phyloP scores from a whole-genome alignment of 1,140 invertebrate genomes.

The Rhopalosiphum maidis region DNA sequence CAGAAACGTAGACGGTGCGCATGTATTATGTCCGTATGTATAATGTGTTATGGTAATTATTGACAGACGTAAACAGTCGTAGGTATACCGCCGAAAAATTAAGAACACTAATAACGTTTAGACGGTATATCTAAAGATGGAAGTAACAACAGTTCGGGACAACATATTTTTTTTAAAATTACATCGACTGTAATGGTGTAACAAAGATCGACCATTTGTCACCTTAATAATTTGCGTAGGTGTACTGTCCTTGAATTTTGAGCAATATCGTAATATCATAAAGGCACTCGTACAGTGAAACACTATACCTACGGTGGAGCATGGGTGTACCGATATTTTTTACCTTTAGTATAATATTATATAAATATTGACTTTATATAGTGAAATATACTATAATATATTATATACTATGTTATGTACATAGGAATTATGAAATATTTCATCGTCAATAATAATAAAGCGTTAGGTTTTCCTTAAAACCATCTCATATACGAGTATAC shows the following conservation, averaged over 20 bases:
- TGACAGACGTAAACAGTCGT: background rate
- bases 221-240: background rate
- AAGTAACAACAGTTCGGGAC: background rate
- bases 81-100: background rate
- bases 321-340: background rate
- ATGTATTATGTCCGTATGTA: background rate
- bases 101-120: background rate
- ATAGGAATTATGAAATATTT: background rate
- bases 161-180: background rate
- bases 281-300: background rate
- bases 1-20: background rate
- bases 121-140: background rate
- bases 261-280: background rate
- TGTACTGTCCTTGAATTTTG: background rate
- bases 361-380: background rate
- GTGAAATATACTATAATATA: background rate
- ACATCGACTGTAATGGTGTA: background rate
- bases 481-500: too few species aligned
- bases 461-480: background rate
- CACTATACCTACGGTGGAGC: background rate
- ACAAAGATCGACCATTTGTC: background rate
- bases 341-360: background rate
- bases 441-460: background rate
- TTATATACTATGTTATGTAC: too few species aligned
- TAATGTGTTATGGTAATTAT: background rate